Evolutionary conservation across 2,113 vertebrate species (phyloP), one percentile per base, ranked within the genome.

Genomic region (Brachyhypopomus gauderio): DNA sequence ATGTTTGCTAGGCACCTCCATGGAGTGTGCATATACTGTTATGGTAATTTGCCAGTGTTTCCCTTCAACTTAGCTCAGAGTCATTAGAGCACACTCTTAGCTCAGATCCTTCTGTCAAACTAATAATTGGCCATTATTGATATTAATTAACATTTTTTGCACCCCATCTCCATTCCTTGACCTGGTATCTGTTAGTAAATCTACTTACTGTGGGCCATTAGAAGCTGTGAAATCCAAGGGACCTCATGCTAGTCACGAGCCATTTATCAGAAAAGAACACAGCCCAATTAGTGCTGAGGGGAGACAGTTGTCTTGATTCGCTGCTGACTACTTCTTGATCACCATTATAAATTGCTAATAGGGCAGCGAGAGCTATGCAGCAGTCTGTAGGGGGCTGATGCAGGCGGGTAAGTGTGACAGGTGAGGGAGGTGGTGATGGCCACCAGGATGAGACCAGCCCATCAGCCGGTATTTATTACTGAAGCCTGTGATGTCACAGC

Each of bases 101-200:
- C 95, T 90, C 89, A 93, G 95, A 97, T 98, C 96, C 95, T 95
- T 98, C 97, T 98, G 97, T 98, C 97, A 98, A 96, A 96, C 96
- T 97, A 98, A 99, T 99, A 99, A 99, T 98, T 97, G 96, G 95
- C 96, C 95, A 98, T 99, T 98, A 99, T 99, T 98, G 98, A 98
- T 99, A 99, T 99, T 99, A 99, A 99, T 99, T 99, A 98, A 97
- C 96, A 96, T 97, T 98, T 96, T 98, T 95, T 95, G 94, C 96
- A 96, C 97, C 94, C 96, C 94, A 92, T 94, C 92, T 96, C 88
- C 2, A 90, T 96, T 94, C 72, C 90, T 92, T 99, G 97, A 99
- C 97, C 97, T 89, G 88, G 90, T 97, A 96, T 97, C 95, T 96
- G 96, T 96, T 97, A 94, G 96, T 98, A 98, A 94, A 96, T 95